Evolutionary conservation across 1,140 invertebrate genomes (phyloP), one percentile per base, ranked within the genome.

Genomic region (Euglossa dilemma): DNA sequence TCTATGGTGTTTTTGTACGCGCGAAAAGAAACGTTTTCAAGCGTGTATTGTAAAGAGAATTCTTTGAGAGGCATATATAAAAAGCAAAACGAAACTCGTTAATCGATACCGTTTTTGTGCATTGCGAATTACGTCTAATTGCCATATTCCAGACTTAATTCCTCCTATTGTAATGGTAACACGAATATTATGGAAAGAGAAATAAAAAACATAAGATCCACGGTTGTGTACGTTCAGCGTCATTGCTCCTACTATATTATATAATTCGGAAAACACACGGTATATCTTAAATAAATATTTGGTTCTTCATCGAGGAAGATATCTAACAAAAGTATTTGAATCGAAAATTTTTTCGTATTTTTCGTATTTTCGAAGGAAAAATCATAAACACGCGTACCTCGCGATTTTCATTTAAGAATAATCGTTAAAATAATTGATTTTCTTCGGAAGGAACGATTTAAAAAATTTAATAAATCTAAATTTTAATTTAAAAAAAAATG

Each of bases 141-240:
- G 91, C 87, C 91, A 89, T 92, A 91, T 86, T 89, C 84, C 83
- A 86, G 85, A 89, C 82, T 92, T 90, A 90, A 92, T 92, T 92
- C 90, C 87, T 91, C 85, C 87, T 92, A 90, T 86, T 91, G 89
- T 92, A 92, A 91, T 85, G 90, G 82, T 91, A 72, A 91, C 79
- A 91, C 85, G 80, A 91, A 87, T 91, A 92, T 89, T 89, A 90
- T 87, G 85, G 89, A 85, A 88, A 90, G 83, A 90, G 82, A 90
- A 91, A 92, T 91, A 91, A 91, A 91, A 84, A 85, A 90, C 84
- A 84, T 86, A 91, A 85, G 61, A 89, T 76, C 78, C 45, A 81
- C 23, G 78, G 25, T 73, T 57, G 54, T 82, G 1, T 66, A 64
- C 9, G 28, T 64, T 64, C 25, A 70, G 23, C 36, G n/a, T 23